Base-by-base conservation (phyloP, 2,888 invertebrate species). In the Volucella zonaria region DNA sequence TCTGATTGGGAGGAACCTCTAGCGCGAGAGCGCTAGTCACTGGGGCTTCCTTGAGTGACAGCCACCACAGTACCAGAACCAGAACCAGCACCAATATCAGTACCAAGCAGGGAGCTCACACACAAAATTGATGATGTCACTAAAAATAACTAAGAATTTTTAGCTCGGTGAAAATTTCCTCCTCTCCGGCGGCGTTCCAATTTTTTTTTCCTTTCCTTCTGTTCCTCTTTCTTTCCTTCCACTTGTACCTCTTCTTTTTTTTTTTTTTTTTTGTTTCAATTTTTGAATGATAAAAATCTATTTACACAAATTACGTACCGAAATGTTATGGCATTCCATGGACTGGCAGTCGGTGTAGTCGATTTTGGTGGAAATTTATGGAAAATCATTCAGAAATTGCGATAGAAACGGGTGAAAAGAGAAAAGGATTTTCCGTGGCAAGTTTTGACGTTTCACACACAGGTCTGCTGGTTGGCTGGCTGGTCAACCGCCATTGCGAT, bases 51-150 rank as follows among this genome's bases (percentile, higher is more conserved):
- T 81, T 86, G 86, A 86, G 77, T 86, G 86, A 86, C 86, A 86
- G 82, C 73, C 71, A 81, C 85, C 51, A 81, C 52, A 67, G 31
- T 31, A 31, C 31, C 31, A 31, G 31, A 31, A 31, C 31, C 31
- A 77, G 77, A 77, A 43, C 40, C 54, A 62, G 6, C 47, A 42
- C 6, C 31, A 31, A 31, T 31, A 31, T 31, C 31, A 31, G 31
- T 31, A 31, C 31, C 31, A 31, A 31, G 45, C 45, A 43, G 61
- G 42, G 43, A 76, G 70, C 70, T 71, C 70, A 80, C 82, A 82
- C 73, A 86, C 77, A 82, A 86, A 86, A 86, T 86, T 86, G 86
- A 86, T 86, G 86, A 86, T 86, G 86, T 86, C 86, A 86, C 86
- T 86, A 86, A 86, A 86, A 86, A 86, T 86, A 86, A 86, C 82